Conservation (phyloP, 1,140 invertebrate genomes). For the Platyura marginata region DNA sequence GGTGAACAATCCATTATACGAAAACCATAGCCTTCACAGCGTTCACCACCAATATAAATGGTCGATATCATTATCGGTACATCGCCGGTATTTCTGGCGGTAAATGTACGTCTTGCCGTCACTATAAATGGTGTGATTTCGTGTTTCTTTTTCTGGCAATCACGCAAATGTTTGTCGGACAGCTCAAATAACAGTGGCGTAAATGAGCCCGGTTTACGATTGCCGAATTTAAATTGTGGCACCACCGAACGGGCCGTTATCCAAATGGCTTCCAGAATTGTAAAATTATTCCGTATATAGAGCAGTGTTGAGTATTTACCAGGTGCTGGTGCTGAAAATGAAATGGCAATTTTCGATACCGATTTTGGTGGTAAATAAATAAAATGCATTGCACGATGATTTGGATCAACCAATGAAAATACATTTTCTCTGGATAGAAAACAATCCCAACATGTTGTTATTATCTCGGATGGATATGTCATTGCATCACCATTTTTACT, state of each 20-base stretch:
- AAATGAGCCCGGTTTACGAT: slow-evolving; percentile 57
- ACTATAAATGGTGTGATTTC: slow-evolving; percentile 44
- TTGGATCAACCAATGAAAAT: slow-evolving; percentile 11
- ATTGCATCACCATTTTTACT: not conserved
- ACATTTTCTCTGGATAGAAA: slow-evolving; percentile 15
- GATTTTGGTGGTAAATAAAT: slow-evolving; percentile 10
- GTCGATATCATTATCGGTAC: slow-evolving; percentile 55
- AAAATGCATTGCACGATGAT: not conserved
- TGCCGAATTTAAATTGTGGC: slow-evolving; percentile 81
- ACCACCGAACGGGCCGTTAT: slow-evolving; percentile 64
- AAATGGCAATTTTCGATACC: slow-evolving; percentile 20
- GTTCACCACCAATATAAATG: slow-evolving; percentile 54
- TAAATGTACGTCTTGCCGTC: slow-evolving; percentile 50
- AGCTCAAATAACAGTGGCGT: slow-evolving; percentile 70
- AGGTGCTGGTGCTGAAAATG: slow-evolving; percentile 20
- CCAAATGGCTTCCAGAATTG: slow-evolving; percentile 69
- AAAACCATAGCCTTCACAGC: slow-evolving; percentile 78
- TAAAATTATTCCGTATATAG: slow-evolving; percentile 71
- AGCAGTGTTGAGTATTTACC: slow-evolving; percentile 24
- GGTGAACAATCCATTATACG: slow-evolving; percentile 65
- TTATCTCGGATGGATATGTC: slow-evolving; percentile 15
- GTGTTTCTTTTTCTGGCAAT: slow-evolving; percentile 47
- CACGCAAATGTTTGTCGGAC: slow-evolving; percentile 60
- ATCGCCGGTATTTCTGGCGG: slow-evolving; percentile 75
- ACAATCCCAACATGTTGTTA: slow-evolving; percentile 14